Conservation (phyloP, 2,797 vertebrate species). For the Uromys caudimaculatus region DNA sequence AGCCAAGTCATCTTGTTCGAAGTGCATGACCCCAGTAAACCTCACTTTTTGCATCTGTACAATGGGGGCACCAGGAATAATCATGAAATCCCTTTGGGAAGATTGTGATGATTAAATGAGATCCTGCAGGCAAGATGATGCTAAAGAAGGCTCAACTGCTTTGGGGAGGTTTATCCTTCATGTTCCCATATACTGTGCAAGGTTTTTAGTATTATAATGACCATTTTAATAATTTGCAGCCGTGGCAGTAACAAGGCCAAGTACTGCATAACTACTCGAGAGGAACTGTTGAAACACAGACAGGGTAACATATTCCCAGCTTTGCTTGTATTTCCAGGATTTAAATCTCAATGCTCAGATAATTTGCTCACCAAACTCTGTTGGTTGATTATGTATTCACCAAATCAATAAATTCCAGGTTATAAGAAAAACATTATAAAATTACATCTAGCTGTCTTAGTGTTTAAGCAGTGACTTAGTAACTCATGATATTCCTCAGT, state of each 20-base stretch:
- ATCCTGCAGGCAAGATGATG: background rate
- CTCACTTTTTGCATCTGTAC: conserved; percentile 21
- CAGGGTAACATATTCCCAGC: background rate
- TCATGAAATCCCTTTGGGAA: background rate
- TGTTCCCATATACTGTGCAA: background rate
- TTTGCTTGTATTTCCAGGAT: background rate
- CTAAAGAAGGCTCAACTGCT: background rate
- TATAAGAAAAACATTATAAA: background rate
- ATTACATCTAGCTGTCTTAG: background rate
- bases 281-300: conserved; percentile 27
- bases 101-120: background rate
- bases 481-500: background rate
- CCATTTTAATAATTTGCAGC: background rate
- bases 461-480: background rate
- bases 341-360: background rate
- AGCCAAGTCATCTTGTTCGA: background rate
- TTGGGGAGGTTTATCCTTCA: background rate
- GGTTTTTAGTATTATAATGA: conserved; percentile 20
- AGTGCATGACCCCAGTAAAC: background rate
- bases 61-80: background rate
- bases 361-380: background rate
- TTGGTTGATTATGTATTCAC: background rate
- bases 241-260: background rate
- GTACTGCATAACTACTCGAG: background rate
- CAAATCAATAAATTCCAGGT: background rate